Conservation (phyloP, 2,888 invertebrate species). For the Sesia bembeciformis region DNA sequence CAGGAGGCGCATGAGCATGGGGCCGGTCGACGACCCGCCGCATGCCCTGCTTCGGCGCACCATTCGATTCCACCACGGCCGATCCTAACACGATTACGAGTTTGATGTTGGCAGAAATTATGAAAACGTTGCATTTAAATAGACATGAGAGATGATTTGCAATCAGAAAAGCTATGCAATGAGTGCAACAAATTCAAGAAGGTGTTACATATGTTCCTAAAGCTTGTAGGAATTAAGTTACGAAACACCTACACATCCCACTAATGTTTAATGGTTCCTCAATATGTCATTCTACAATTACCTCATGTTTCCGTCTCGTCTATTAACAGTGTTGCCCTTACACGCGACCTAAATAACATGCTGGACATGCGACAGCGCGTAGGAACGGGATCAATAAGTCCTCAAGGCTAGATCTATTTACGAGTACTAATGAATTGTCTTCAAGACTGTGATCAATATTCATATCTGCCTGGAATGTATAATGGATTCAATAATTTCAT, state of each 20-base stretch:
- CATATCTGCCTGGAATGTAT: neutral
- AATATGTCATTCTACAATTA: neutral
- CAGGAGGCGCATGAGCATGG: slow-evolving; percentile 64
- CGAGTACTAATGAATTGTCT: slow-evolving; percentile 18
- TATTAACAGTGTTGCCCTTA: slow-evolving; percentile 27
- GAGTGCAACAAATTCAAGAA: neutral
- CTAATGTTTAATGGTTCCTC: slow-evolving; percentile 21
- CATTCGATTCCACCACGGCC: slow-evolving; percentile 49
- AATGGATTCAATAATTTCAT: neutral
- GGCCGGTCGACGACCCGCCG: slow-evolving; percentile 69
- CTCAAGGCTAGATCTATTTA: slow-evolving; percentile 68
- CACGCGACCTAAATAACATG: slow-evolving; percentile 49
- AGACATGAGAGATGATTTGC: neutral
- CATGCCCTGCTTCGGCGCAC: slow-evolving; percentile 64
- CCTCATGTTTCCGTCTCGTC: slow-evolving; percentile 9
- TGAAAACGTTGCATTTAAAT: neutral
- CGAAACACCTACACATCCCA: too few relatives aligned
- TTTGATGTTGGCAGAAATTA: neutral
- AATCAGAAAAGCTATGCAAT: neutral
- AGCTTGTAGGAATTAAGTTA: too few relatives aligned
- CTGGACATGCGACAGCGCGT: slow-evolving; percentile 50
- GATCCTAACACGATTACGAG: slow-evolving; percentile 52
- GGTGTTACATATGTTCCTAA: too few relatives aligned
- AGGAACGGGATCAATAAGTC: slow-evolving; percentile 63
- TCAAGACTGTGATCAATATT: neutral